Evolutionary conservation across 1,140 invertebrate genomes (phyloP), one percentile per base, ranked within the genome.

Genomic region (Drosophila neocordata): DNA sequence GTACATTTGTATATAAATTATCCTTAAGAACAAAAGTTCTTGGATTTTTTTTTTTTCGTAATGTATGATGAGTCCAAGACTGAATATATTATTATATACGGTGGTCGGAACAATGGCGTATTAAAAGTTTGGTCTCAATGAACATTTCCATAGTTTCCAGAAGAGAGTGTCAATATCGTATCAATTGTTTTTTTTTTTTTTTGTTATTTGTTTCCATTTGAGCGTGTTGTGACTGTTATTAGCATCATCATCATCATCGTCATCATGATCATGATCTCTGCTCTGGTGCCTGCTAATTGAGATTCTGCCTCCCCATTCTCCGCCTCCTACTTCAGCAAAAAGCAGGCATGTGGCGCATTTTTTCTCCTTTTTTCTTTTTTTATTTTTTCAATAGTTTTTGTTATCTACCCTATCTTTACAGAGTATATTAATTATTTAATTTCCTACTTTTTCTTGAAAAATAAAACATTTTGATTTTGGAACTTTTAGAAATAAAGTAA

Each of bases 301-400:
- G 27, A 38, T 62, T 48, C 37, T 48, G 38, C 51, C 44, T 51
- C 15, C 48, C 22, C 44, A 15, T 13, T 20, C 56, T 12, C 31
- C 13, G 13, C 4, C 41, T 11, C 63, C 20, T 58, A 34, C n/a
- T 60, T 24, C 51, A 57, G 73, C 73, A 44, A 44, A 15, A 44
- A 69, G 56, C 51, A 56, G 68, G 41, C 58, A 38, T 66, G 35
- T 24, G 15, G 48, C 69, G 48, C 38, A 48, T 57, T 68, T 67
- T 65, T 41, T 37, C 31, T 64, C 34, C 18, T 67, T 34, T 27
- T 69, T 58, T 13, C 18, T 67, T 24, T 24, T 4, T 24, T 24
- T 24, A 24, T 4, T 24, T 4, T 24, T 24, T 4, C 22, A 24
- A 24, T 0, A 24, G 22, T 24, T 1, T 24, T 24, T 24, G 2